Base-by-base conservation (phyloP, 2,888 invertebrate genomes). In the Bugulina stolonifera region DNA sequence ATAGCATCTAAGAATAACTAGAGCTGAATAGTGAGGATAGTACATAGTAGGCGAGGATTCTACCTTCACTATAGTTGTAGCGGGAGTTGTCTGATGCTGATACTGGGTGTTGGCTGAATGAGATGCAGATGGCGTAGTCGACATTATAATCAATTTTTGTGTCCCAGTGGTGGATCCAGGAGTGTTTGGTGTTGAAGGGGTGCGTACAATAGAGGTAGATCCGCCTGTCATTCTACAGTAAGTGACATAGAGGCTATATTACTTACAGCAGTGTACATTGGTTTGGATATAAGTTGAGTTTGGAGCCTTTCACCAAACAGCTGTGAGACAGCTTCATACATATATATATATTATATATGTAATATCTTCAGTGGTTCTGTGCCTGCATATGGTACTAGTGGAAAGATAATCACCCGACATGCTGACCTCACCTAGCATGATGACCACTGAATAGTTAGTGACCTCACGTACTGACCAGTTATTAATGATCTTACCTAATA, bases 121-220 rank as follows among this genome's bases (percentile, higher is more conserved):
- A 18, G 43, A 43, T 43, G 43, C 5, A 43, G 43, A 43, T 43
- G 43, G 18, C 5, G 43, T 5, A 18, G 64, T 27, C 3, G 64
- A 64, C 32, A 64, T 27, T 2, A 32, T 27, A 10, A 64, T 32
- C 3, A 64, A 27, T n/a, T 32, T 64, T 32, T 64, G 64, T 32
- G 32, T 29, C 2, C 32, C 64, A 32, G 29, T 2, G n/a, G 32
- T 27, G 18, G 64, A 27, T 3, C 64, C 34, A 32, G 64, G 64
- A 29, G 64, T 64, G 64, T 3, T 64, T 22, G 64, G 64, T 29
- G 64, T 64, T 32, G 64, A 25, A 5, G 64, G 64, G 18, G 64
- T 64, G 25, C 64, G 2, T 14, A 64, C 27, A 2, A 64, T 27
- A 32, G 64, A 64, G 3, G 22, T 22, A 14, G 10, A 18, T 5